Base-by-base conservation (phyloP, 35 echinoderm and acorn worm species). In the Stichopus chloronotus region DNA sequence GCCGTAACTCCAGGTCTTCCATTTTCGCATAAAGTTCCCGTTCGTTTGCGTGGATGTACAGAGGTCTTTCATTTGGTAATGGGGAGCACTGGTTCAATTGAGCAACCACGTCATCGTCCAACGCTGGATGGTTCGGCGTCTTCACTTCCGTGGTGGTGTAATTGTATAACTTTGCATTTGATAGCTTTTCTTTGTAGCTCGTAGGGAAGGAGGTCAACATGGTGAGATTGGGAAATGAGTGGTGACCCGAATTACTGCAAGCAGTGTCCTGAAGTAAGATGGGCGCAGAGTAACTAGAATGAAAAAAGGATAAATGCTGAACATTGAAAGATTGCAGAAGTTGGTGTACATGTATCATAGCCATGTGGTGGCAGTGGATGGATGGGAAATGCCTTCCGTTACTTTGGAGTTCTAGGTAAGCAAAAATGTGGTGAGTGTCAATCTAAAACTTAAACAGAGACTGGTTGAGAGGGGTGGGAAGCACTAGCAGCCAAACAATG, bases 171-270 rank as follows among this genome's bases (percentile, higher is more conserved):
- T 56, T 30, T 82, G 55, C 17, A 53, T 10, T 52, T 20, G 55
- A 56, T 17, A 16, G 22, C 16, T 85, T 85, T n/a, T 13, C 82
- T 58, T 85, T 85, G 2, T 58, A 58, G 57, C 58, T 58, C 58
- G 82, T 85, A 7, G 82, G 13, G 58, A 85, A 85, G 10, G 82
- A 55, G 0, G 82, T 5, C 24, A 85, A 1, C 82, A 85, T 57
- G 52, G 56, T 85, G n/a, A 85, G 82, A 85, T 85, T 85, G 12
- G 82, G 82, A 58, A 85, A 85, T 19, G 82, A 85, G 82, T 85
- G 82, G n/a, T 58, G 57, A 53, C 82, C 82, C 8, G 82, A 25
- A n/a, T 57, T 58, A 58, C 82, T 17, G 14, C 24, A 74, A 58
- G 82, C 52, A 7, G 56, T 20, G 17, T 21, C 55, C 16, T 12